A percentile compares a stretch with the other conserved stretches of the same genome.
These are phyloP conservation scores for Tinea pellionella DNA, from an alignment of 2,888 invertebrate genomes.

Conservation along the genomic window DNA sequence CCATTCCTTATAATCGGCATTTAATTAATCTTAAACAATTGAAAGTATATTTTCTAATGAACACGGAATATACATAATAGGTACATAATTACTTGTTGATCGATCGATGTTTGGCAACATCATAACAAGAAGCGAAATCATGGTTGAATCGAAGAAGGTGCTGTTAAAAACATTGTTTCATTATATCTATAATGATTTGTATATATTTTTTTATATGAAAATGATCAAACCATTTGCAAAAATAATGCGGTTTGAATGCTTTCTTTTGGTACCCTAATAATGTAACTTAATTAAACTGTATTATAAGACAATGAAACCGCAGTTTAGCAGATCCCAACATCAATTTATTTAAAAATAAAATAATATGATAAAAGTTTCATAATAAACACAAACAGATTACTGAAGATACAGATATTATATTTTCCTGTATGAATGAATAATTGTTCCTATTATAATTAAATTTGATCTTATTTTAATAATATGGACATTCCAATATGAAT, in stretches of 20 bases:
- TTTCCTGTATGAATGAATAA: background rate
- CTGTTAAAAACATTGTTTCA: conserved; percentile 19
- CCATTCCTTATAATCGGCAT: no score
- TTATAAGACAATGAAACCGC: no score
- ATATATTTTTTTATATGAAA: background rate
- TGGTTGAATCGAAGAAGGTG: conserved; percentile 28
- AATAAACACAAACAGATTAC: no score
- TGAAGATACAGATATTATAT: no score
- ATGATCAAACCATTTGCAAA: no score
- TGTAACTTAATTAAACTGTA: no score
- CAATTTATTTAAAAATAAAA: background rate
- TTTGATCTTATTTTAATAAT: background rate
- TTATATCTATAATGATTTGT: background rate
- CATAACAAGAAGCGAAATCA: background rate
- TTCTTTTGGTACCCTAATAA: no score
- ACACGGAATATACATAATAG: no score
- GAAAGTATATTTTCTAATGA: no score
- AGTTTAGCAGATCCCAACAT: no score
- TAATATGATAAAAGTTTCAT: background rate
- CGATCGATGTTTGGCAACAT: background rate
- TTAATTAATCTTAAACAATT: no score
- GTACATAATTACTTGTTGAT: background rate
- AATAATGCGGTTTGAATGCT: no score
- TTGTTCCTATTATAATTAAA: background rate
- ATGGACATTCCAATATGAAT: background rate